Percentiles rank a stretch among this genome's conserved stretches.
These are phyloP conservation scores for Electrona antarctica DNA, from an alignment of 2,113 vertebrate genomes.

Conservation along the genomic window DNA sequence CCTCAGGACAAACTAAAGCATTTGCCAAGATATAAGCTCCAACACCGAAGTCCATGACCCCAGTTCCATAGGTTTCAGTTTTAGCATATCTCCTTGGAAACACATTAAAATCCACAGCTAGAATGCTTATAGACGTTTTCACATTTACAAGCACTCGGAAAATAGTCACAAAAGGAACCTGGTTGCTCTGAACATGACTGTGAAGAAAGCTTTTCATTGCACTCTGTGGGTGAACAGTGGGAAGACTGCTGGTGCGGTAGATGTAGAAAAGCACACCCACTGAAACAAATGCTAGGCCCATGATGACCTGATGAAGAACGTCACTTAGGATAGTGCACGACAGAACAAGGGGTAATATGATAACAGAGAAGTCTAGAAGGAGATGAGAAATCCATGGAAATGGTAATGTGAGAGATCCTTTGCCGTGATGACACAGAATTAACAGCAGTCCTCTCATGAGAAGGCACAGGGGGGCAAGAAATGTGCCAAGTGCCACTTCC, in stretches of 20 bases:
- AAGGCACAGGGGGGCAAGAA: constrained; percentile 83
- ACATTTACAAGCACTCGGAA: constrained; percentile 88
- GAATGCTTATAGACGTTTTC: constrained; percentile 88
- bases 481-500: constrained; percentile 84
- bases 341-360: constrained; percentile 83
- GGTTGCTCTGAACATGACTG: constrained; percentile 70
- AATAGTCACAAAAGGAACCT: constrained; percentile 84
- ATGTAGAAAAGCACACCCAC: constrained; percentile 70
- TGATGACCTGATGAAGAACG: constrained; percentile 69
- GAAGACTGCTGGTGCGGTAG: constrained; percentile 56
- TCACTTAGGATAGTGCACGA: constrained; percentile 85
- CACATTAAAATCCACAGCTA: constrained; percentile 93
- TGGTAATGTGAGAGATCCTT: constrained; percentile 65
- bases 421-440: constrained; percentile 73
- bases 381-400: constrained; percentile 73
- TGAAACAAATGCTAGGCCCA: constrained; percentile 59
- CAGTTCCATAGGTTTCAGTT: constrained; percentile 92
- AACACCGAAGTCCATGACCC: constrained; percentile 93
- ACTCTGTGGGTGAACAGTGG: constrained; percentile 45
- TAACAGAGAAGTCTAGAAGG: constrained; percentile 83
- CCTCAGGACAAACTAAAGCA: constrained; percentile 89
- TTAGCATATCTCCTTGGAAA: constrained; percentile 93
- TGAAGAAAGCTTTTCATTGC: constrained; percentile 76
- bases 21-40: constrained; percentile 90
- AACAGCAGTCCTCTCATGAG: constrained; percentile 86